Base-by-base conservation (phyloP, 2,797 vertebrate genomes). In the Cirrhinus mrigala region DNA sequence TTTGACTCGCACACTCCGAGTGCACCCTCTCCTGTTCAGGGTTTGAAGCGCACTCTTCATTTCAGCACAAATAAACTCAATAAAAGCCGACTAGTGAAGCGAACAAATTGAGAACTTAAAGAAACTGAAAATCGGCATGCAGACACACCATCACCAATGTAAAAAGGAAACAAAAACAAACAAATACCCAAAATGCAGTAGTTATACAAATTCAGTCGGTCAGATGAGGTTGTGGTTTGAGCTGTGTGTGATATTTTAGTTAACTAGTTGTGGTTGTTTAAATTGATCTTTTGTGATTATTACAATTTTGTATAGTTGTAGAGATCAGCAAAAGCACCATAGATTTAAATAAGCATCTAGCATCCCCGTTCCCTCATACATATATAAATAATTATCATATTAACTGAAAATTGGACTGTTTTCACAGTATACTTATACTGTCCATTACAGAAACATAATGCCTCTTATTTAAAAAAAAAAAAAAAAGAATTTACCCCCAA, bases 1-100 rank as follows among this genome's bases (percentile, higher is more conserved):
- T 89, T 90, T 92, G 89, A 94, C 97, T 96, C 94, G 93, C 96
- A 96, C 90, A 90, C 94, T 99, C 98, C 94, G 96, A 98, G 96
- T 97, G 96, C 93, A 94, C 95, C 95, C 96, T 91, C 91, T 97
- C 97, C 97, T 92, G 90, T 91, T 48, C 79, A 90, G 96, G 97
- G 82, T 97, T 99, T 98, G 93, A 95, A 96, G 95, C 94, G 77
- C 97, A 97, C 97, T 98, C 97, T 97, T 99, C 98, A 99, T 99
- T 97, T 94, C 96, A 98, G 97, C 96, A 93, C 96, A 89, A 89
- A 86, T 85, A 88, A 87, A 91, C 88, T 87, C 78, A 86, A 92
- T 90, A 92, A 92, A 91, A 91, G 88, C 83, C 9, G 7, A 83
- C 86, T 85, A 88, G 85, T 69, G 15, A 37, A 71, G 81, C 27